phyloP scores from a whole-genome alignment of 2,113 vertebrate genomes.

The Catharus bicknelli region DNA sequence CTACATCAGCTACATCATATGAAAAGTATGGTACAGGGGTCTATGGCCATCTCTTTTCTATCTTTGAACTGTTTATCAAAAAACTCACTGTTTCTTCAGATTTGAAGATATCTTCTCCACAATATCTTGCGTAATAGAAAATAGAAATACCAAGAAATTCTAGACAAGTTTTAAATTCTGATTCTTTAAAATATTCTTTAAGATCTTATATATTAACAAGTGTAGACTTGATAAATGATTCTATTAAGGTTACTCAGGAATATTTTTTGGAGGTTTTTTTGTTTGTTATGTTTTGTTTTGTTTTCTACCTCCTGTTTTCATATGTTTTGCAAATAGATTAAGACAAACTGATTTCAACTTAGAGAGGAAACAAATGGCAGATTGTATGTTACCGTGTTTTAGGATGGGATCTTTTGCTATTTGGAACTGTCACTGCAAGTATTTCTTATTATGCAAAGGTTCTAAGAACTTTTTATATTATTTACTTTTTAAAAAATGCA shows the following conservation, averaged over 20 bases:
- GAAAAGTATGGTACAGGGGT: neutral
- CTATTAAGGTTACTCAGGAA: neutral
- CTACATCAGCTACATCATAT: neutral
- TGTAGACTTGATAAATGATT: neutral
- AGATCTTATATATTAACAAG: neutral
- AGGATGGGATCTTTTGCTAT: rapidly evolving
- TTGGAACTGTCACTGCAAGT: neutral
- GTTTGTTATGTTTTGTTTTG: neutral
- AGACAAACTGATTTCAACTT: neutral
- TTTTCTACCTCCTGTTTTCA: neutral
- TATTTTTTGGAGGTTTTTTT: too few relatives aligned
- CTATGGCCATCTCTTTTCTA: neutral
- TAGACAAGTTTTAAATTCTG: neutral
- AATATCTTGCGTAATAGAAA: neutral
- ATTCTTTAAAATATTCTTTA: neutral
- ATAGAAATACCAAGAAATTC: neutral
- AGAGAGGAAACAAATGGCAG: neutral
- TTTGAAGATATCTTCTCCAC: neutral
- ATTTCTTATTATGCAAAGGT: neutral
- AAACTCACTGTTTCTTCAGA: neutral
- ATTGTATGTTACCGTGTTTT: neutral
- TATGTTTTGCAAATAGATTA: neutral
- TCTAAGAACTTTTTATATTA: neutral
- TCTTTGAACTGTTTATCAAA: neutral
- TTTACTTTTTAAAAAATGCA: neutral